A percentile compares a stretch with the other conserved stretches of the same genome.
Evolutionary conservation across 2,888 invertebrate genomes (phyloP).

Genomic region (Drosophila borborema): DNA sequence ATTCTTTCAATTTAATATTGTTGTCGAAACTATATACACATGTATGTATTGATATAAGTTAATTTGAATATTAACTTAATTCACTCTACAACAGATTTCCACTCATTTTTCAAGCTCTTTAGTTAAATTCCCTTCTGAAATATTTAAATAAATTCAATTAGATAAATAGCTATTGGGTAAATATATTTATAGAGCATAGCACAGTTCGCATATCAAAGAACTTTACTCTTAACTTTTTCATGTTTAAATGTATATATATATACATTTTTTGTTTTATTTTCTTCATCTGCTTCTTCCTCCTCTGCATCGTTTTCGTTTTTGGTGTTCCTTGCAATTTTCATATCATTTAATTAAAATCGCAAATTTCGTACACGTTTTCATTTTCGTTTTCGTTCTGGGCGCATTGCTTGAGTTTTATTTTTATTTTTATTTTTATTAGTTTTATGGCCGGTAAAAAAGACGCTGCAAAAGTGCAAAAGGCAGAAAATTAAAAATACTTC

Average conservation of each 20-base stretch:
- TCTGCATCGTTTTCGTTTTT: slow-evolving; percentile 19
- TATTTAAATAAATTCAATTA: neutral
- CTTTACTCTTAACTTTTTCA: neutral
- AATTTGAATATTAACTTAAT: no score
- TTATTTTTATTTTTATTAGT: slow-evolving; percentile 40
- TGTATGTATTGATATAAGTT: no score
- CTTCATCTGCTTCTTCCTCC: slow-evolving; percentile 31
- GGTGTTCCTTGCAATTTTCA: slow-evolving; percentile 73
- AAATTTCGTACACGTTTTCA: slow-evolving; percentile 81
- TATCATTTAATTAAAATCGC: slow-evolving; percentile 81
- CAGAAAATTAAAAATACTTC: slow-evolving; percentile 81
- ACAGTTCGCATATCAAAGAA: neutral
- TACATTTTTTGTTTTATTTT: slow-evolving; percentile 26
- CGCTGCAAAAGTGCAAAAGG: slow-evolving; percentile 73
- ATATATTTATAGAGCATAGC: neutral
- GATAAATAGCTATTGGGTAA: neutral
- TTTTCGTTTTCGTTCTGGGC: slow-evolving; percentile 68
- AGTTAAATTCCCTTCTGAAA: neutral
- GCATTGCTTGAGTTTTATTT: slow-evolving; percentile 52
- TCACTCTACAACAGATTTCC: neutral
- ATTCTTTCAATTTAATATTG: no score
- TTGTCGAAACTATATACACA: no score
- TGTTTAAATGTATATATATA: neutral
- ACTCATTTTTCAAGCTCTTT: neutral
- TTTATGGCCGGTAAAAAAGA: slow-evolving; percentile 46